Evolutionary conservation across 2,113 vertebrate genomes (phyloP), one percentile per base, ranked within the genome.

Genomic region (Ciconia stormi): DNA sequence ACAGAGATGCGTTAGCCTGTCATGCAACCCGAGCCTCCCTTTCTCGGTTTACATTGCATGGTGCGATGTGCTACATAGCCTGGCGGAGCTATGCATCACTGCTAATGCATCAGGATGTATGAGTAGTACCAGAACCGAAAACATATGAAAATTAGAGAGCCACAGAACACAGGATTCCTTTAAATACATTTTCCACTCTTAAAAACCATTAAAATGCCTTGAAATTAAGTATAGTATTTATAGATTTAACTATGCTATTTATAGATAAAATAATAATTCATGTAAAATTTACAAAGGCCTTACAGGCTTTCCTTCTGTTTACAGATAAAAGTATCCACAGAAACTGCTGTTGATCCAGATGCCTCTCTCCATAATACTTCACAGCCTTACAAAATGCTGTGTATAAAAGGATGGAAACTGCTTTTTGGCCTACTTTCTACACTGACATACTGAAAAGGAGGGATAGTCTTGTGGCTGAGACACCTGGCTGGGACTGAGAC

Each of bases 391-490:
- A 95, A 95, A 96, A 93, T 20, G 29, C 82, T 94, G 74, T 16
- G 76, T 91, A 88, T 70, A 88, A 82, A 87, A 88, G 78, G 85
- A 77, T 95, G 94, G 89, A 95, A 97, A 94, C 71, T 94, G 87
- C 87, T 95, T 96, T 85, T 95, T 97, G 97, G 94, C 88, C 93
- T 94, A 94, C 79, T 96, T 97, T 95, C 88, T 96, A n/a, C 85
- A 90, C 84, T 97, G 94, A 97, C 93, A 91, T 59, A 86, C 91
- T 87, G 89, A 91, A 88, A 59, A 95, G 78, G 67, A 97, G 85
- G 89, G 93, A 95, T 91, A 89, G 78, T 88, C 91, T 95, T 97
- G 94, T 92, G 94, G 95, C 94, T 96, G 94, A 97, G 97, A 96
- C 94, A 93, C 91, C 96, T 96, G 96, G 97, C 95, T 96, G 95